Conservation (phyloP, 2,888 invertebrate species). For the Neuroscelio doddi region DNA sequence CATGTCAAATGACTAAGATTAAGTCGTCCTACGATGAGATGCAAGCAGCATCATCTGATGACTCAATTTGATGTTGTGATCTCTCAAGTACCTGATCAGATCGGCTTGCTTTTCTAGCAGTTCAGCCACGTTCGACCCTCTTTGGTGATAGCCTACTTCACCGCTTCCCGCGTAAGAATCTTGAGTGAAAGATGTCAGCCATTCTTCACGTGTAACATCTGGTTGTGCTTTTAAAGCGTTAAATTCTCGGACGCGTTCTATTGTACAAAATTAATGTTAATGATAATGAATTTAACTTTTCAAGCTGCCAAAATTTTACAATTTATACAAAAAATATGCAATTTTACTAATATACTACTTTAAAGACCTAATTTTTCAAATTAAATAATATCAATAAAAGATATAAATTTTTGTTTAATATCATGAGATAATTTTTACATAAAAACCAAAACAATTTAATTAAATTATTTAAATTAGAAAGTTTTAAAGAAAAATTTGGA, state of each 20-base stretch:
- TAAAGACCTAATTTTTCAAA: too few species aligned
- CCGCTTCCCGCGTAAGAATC: slow-evolving; percentile 72
- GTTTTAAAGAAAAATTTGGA: too few species aligned
- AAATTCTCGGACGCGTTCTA: slow-evolving; percentile 77
- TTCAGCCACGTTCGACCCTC: slow-evolving; percentile 70
- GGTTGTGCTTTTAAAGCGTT: slow-evolving; percentile 76
- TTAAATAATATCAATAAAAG: too few species aligned
- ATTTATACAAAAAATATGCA: too few species aligned
- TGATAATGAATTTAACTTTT: slow-evolving; percentile 13
- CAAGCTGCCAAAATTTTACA: neutral
- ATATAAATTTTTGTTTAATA: too few species aligned
- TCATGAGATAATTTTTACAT: too few species aligned
- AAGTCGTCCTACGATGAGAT: slow-evolving; percentile 51
- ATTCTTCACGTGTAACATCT: slow-evolving; percentile 78
- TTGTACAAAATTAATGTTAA: too few species aligned
- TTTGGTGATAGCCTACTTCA: slow-evolving; percentile 73
- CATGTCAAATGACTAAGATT: slow-evolving; percentile 27
- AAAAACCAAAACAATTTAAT: too few species aligned
- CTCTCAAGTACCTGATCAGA: slow-evolving; percentile 79
- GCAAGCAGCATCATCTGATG: slow-evolving; percentile 76
- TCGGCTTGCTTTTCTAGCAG: slow-evolving; percentile 82
- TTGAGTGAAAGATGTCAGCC: slow-evolving; percentile 73
- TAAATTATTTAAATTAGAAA: too few species aligned
- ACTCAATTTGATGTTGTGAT: slow-evolving; percentile 79
- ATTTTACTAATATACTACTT: too few species aligned